phyloP scores from a whole-genome alignment of 2,888 invertebrate species.

The Achlya flavicornis region DNA sequence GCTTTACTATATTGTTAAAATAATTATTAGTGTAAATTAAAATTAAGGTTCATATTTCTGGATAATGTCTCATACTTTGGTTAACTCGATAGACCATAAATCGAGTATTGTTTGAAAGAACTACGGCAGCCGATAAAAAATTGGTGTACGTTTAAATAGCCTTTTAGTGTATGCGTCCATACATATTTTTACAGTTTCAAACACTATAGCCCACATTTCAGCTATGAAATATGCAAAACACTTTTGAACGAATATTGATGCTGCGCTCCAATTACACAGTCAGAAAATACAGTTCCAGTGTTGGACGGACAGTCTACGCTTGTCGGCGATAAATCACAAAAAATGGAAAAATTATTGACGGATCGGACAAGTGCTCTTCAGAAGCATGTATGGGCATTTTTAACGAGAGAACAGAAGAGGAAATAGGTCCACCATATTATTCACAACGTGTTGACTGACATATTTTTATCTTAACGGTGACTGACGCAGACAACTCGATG shows the following conservation, averaged over 20 bases:
- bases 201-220: constrained; percentile 29
- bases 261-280: constrained; percentile 58
- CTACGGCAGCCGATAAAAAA: too few relatives aligned
- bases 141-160: too few relatives aligned
- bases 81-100: too few relatives aligned
- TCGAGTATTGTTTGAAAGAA: too few relatives aligned
- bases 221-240: constrained; percentile 64
- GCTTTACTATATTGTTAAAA: too few relatives aligned
- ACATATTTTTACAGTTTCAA: constrained; percentile 21
- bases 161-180: not conserved
- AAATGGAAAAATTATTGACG: constrained; percentile 59
- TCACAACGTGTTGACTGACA: constrained; percentile 19
- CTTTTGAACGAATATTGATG: constrained; percentile 61
- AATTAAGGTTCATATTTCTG: too few relatives aligned
- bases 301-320: constrained; percentile 28
- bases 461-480: constrained; percentile 26
- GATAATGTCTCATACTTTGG: too few relatives aligned
- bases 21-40: too few relatives aligned
- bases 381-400: constrained; percentile 45
- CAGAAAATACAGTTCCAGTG: constrained; percentile 28
- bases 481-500: constrained; percentile 12
- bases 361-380: constrained; percentile 43
- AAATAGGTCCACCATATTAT: constrained; percentile 44
- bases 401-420: constrained; percentile 44
- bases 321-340: constrained; percentile 25